Evolutionary conservation across 1,140 invertebrate species (phyloP), one percentile per base, ranked within the genome.

Genomic region (Gryllus bimaculatus): DNA sequence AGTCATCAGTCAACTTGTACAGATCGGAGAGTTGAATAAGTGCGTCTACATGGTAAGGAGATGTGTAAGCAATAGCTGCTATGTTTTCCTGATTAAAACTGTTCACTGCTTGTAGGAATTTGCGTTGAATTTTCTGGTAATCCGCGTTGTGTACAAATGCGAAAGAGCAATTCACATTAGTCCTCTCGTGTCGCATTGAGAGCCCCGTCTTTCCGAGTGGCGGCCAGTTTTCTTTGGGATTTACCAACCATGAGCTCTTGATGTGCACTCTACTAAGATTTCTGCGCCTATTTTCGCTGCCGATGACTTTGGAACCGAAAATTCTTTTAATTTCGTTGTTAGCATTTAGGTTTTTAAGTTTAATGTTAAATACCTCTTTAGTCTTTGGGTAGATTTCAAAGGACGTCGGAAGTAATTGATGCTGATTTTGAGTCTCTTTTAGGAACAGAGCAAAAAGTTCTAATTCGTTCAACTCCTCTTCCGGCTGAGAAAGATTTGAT

Each of bases 1-100:
- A 87, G 86, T 96, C 93, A 84, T 96, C 95, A 80, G 89, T 92
- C 82, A 95, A 89, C 80, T 90, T 90, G 83, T 92, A 95, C 18
- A 96, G 88, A 83, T 96, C 94, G 81, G 93, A 93, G 75, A 97
- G 86, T 85, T 97, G 95, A 47, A 96, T 89, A n/a, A 97, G 86
- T 0, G 92, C 87, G 84, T 98, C 95, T 8, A 96, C 90, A 82
- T 96, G 94, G 84, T 94, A 95, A 0, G 93, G 92, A 85, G 94
- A 89, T 26, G 89, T 85, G 82, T 94, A 92, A n/a, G 95, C 87
- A 74, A 96, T 89, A 78, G 85, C 92, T 78, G 94, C 88, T 81
- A 96, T 91, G 84, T 92, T 93, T 82, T 96, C 92, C 5, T 94
- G 92, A 85, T 96, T 92, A 21, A 93, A 88, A 82, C 91, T 92